Conservation (phyloP, 2,797 vertebrate species). For the Xyrichtys novacula region DNA sequence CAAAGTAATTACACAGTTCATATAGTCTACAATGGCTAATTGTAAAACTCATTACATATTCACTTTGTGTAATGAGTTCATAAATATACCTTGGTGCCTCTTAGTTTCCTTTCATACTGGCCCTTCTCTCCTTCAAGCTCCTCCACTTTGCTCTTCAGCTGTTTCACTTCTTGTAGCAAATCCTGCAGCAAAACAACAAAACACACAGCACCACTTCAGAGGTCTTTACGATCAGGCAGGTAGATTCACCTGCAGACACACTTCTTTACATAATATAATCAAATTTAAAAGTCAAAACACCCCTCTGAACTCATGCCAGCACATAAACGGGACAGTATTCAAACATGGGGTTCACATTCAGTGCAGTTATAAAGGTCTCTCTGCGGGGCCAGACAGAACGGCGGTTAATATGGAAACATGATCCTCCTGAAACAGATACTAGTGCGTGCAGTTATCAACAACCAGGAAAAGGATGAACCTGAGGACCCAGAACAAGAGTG, state of each 20-base stretch:
- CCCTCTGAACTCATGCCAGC: constrained; percentile 54
- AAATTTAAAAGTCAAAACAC: constrained; percentile 26
- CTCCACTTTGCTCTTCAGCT: constrained; percentile 93
- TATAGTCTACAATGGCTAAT: neutral
- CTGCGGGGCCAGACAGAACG: constrained; percentile 35
- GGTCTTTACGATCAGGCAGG: constrained; percentile 5
- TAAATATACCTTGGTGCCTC: constrained; percentile 92
- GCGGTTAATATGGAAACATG: constrained; percentile 63
- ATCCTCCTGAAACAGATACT: constrained; percentile 69
- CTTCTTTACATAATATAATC: neutral
- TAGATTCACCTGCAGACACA: neutral
- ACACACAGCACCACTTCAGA: neutral
- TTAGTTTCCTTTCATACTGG: constrained; percentile 93
- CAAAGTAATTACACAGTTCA: neutral
- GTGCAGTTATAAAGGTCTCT: constrained; percentile 62
- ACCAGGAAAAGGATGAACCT: constrained; percentile 57
- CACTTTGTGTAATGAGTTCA: neutral
- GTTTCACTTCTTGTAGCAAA: constrained; percentile 90
- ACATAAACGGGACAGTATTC: constrained; percentile 28
- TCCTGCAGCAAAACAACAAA: constrained; percentile 83
- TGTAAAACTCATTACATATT: neutral
- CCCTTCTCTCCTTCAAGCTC: constrained; percentile 93
- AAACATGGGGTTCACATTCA: constrained; percentile 55
- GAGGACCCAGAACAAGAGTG: constrained; percentile 39
- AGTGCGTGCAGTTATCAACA: constrained; percentile 71